Percentiles rank a stretch among this genome's conserved stretches.
phyloP scores from a whole-genome alignment of 1,140 invertebrate genomes.

The Platyscapa corneri region DNA sequence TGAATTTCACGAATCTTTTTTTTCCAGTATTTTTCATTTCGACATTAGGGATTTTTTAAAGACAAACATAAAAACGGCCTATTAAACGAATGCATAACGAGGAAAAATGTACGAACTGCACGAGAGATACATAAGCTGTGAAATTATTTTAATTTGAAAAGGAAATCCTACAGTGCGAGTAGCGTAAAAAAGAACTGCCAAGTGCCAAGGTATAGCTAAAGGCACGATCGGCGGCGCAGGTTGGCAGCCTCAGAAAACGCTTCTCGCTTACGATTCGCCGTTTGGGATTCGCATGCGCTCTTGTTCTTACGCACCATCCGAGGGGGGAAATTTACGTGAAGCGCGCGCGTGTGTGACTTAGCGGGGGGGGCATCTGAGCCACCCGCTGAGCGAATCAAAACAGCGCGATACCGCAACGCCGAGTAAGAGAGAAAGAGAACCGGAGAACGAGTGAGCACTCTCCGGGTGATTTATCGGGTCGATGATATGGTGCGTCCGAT shows the following conservation, averaged over 20 bases:
- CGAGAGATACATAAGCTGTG: neutral
- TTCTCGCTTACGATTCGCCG: constrained; percentile 6
- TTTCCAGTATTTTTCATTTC: neutral
- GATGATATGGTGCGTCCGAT: constrained; percentile 58
- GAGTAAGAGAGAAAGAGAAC: neutral
- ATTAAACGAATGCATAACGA: neutral
- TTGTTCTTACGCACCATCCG: neutral
- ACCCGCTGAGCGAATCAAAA: constrained; percentile 69
- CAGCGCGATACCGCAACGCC: constrained; percentile 57
- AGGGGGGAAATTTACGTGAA: constrained; percentile 37
- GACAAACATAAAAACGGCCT: neutral
- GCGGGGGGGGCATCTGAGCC: constrained; percentile 59
- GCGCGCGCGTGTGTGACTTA: constrained; percentile 44
- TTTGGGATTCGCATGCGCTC: constrained; percentile 15
- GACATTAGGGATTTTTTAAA: neutral
- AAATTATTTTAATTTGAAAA: neutral
- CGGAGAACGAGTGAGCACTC: neutral
- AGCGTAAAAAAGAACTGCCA: neutral
- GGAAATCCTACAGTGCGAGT: too few species aligned
- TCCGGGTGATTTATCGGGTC: constrained; percentile 61
- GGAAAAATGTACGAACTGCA: neutral
- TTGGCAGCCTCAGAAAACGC: neutral
- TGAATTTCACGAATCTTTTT: neutral
- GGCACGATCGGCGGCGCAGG: neutral
- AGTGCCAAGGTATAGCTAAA: neutral